phyloP scores from a whole-genome alignment of 2,797 vertebrate species.

The Hozukius guyotensis region DNA sequence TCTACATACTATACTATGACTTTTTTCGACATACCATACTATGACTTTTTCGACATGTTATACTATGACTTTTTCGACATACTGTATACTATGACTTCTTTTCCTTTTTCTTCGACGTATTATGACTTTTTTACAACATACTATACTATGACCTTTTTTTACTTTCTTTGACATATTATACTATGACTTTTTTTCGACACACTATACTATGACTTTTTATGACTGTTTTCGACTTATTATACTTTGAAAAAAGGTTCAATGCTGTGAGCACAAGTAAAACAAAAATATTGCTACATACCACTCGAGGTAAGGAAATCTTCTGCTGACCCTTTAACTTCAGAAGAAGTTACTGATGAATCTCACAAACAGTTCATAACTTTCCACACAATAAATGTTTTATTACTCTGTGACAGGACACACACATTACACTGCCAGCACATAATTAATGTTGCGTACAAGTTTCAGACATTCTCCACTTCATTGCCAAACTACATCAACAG shows the following conservation, averaged over 20 bases:
- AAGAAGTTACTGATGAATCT: not conserved
- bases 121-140: too few species aligned
- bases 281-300: not conserved
- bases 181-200: too few species aligned
- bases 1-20: too few species aligned
- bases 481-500: constrained; percentile 35
- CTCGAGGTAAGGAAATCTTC: not conserved
- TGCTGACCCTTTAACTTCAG: too few species aligned
- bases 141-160: too few species aligned
- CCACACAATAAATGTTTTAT: constrained; percentile 69
- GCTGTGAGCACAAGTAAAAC: too few species aligned
- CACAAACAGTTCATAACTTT: not conserved
- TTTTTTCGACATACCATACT: too few species aligned
- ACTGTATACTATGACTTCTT: too few species aligned
- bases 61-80: too few species aligned
- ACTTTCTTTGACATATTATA: too few species aligned
- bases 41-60: too few species aligned
- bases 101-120: too few species aligned
- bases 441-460: constrained; percentile 62
- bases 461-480: constrained; percentile 64
- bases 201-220: not conserved
- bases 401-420: constrained; percentile 50
- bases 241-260: not conserved
- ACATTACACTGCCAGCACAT: constrained; percentile 16
- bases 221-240: not conserved